A percentile compares a stretch with the other conserved stretches of the same genome.
phyloP scores from a whole-genome alignment of 2,888 invertebrate genomes.

The Dichetophora obliterata region DNA sequence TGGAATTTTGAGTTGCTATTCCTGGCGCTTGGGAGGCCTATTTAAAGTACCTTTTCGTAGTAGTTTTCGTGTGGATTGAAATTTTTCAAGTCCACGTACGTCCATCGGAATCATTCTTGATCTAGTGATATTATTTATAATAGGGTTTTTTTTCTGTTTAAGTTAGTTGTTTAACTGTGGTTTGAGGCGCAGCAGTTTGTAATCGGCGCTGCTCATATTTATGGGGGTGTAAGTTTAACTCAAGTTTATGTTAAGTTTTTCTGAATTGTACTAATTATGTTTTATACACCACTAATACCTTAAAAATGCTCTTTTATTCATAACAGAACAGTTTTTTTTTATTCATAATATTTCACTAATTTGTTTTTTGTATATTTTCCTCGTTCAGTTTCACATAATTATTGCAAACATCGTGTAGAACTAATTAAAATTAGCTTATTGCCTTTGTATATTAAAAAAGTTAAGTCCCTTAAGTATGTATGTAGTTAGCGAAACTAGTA shows the following conservation, averaged over 20 bases:
- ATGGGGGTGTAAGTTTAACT: slow-evolving; percentile 42
- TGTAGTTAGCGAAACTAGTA: neutral
- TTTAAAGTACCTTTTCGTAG: slow-evolving; percentile 18
- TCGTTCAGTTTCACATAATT: neutral
- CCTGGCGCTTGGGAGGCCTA: slow-evolving; percentile 58
- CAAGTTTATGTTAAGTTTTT: slow-evolving; percentile 26
- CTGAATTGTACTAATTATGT: neutral
- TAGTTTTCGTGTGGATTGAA: slow-evolving; percentile 38
- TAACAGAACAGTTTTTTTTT: neutral
- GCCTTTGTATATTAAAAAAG: neutral
- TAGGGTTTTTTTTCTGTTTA: slow-evolving; percentile 46
- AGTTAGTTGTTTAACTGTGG: neutral
- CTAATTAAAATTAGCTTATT: no score
- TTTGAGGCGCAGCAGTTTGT: neutral
- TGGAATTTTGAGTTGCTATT: slow-evolving; percentile 73
- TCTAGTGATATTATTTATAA: slow-evolving; percentile 66
- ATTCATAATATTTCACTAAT: neutral
- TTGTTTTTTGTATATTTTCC: neutral
- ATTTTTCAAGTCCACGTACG: neutral
- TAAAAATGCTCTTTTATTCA: neutral
- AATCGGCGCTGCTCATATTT: neutral
- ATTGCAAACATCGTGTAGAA: no score
- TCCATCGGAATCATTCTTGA: slow-evolving; percentile 26
- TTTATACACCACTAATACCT: neutral
- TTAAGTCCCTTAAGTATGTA: neutral